phyloP scores from a whole-genome alignment of 1,140 invertebrate genomes.

The Drosophila sturtevanti region DNA sequence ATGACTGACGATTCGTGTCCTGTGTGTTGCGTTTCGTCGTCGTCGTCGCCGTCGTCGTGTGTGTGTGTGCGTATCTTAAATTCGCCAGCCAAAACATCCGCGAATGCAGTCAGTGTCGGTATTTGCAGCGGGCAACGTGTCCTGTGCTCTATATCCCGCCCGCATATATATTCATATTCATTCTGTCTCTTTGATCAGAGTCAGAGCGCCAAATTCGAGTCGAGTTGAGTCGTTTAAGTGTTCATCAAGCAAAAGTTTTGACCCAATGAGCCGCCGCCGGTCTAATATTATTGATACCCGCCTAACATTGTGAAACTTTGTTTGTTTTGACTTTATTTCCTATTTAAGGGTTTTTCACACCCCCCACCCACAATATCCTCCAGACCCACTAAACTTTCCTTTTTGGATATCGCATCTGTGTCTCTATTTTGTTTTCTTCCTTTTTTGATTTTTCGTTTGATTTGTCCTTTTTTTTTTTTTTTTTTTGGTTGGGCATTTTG shows the following conservation, averaged over 20 bases:
- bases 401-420: neutral
- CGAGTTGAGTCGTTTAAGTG: no score
- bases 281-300: conserved; percentile 1
- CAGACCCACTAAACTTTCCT: neutral
- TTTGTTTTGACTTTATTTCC: conserved; percentile 52
- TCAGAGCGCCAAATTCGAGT: no score
- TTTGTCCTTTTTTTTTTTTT: conserved; percentile 17
- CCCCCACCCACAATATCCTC: neutral
- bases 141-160: conserved; percentile 26
- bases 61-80: conserved; percentile 52
- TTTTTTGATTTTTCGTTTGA: conserved; percentile 8
- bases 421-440: conserved; percentile 20
- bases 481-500: conserved; percentile 19
- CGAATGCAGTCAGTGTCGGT: conserved; percentile 74
- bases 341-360: neutral
- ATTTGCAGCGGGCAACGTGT: conserved; percentile 66
- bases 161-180: conserved; percentile 23
- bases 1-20: neutral
- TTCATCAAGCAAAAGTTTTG: neutral
- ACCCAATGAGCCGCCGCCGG: conserved; percentile 6
- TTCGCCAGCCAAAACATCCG: conserved; percentile 54
- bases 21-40: conserved; percentile 18
- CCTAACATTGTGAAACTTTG: conserved; percentile 9
- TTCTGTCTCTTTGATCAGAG: conserved; percentile 63
- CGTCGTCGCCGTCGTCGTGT: neutral